phyloP scores from a whole-genome alignment of 2,888 invertebrate species.

The Trichopoda pennipes region DNA sequence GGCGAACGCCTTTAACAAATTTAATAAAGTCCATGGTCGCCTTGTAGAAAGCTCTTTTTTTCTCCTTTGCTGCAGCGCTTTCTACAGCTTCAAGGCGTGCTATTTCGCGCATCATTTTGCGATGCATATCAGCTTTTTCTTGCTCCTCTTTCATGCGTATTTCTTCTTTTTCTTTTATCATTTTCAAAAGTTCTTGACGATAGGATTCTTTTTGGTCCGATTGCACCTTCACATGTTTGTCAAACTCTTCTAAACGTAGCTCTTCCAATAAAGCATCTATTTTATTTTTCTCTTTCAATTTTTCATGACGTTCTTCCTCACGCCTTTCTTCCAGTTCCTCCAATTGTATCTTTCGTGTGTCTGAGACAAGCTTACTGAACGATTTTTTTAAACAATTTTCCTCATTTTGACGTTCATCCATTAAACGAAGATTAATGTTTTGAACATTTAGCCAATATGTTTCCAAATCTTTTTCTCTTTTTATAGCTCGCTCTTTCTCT shows the following conservation, averaged over 20 bases:
- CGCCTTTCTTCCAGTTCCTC: conserved; percentile 65
- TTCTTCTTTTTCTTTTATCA: conserved; percentile 70
- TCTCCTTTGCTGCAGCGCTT: conserved; percentile 51
- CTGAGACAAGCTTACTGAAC: conserved; percentile 70
- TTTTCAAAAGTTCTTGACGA: conserved; percentile 72
- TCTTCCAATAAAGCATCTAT: conserved; percentile 71
- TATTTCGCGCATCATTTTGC: conserved; percentile 72
- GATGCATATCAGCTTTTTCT: conserved; percentile 72
- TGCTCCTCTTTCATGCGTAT: conserved; percentile 60
- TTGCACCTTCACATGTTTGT: conserved; percentile 55
- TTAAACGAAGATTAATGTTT: conserved; percentile 68
- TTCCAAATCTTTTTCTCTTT: conserved; percentile 71
- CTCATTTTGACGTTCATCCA: conserved; percentile 70
- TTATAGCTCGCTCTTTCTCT: conserved; percentile 73
- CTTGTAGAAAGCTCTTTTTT: conserved; percentile 70
- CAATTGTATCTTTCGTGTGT: conserved; percentile 70
- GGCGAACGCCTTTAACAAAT: conserved; percentile 74
- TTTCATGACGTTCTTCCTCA: conserved; percentile 65
- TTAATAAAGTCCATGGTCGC: conserved; percentile 75
- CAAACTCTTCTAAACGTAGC: conserved; percentile 72
- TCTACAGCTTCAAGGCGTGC: conserved; percentile 72
- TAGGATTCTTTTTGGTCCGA: conserved; percentile 64
- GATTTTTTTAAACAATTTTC: conserved; percentile 71
- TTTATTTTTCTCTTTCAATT: conserved; percentile 67
- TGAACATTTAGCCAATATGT: conserved; percentile 74